Evolutionary conservation across 2,888 invertebrate species (phyloP), one percentile per base, ranked within the genome.

Genomic region (Mantis religiosa): DNA sequence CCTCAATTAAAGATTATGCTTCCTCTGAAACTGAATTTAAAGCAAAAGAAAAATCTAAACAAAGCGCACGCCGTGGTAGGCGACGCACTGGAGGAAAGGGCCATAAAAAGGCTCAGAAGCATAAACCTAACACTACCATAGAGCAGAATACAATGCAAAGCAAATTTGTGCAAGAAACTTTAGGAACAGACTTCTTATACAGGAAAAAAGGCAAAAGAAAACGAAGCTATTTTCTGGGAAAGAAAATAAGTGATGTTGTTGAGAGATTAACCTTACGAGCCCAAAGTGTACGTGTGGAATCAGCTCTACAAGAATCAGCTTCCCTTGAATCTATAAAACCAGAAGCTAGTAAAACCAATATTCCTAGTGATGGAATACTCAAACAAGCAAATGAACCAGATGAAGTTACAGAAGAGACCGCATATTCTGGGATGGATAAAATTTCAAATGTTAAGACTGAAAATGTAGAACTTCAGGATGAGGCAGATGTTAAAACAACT

Each of bases 181-280:
- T 25, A 6, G 25, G 54, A 71, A 71, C 54, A 71, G 54, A 71
- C 4, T 71, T 71, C 20, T 71, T 71, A 20, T 71, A 71, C 25
- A 71, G 25, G 20, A 71, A 71, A 54, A 86, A 34, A 54, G 83
- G 85, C 12, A 71, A 15, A 27, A 88, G 87, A 25, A 88, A 88
- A 81, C 28, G 82, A n/a, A 20, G 54, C 15, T 41, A 85, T 27
- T 34, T 83, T 15, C 71, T 87, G 9, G 83, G 84, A 47, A 88
- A 88, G 83, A 90, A 87, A 47, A 88, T 90, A 54, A 71, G 85
- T 85, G 89, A 89, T 34, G 34, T 88, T 41, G 88, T 90, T 28
- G 30, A 54, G 1, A 89, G 82, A n/a, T 41, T 90, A 34, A 83
- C 88, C 30, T 25, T 83, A 28, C 41, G 27, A 47, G 54, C 54